These are phyloP conservation scores for Atethmia centrago DNA, from an alignment of 2,888 invertebrate species.

Conservation along the genomic window DNA sequence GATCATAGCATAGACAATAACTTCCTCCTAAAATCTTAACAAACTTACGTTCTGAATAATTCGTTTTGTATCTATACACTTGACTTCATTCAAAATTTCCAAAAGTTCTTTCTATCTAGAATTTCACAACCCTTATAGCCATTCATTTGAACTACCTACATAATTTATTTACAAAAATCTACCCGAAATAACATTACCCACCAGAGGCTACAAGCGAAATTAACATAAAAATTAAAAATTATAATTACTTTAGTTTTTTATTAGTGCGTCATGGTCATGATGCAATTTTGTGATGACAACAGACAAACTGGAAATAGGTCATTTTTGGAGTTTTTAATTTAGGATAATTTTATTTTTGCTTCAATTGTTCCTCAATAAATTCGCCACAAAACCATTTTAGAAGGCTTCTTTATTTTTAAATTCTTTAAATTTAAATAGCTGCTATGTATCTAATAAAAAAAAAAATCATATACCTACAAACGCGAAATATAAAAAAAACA, in stretches of 20 bases:
- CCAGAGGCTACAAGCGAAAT: slow-evolving; percentile 22
- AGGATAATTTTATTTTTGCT: not conserved
- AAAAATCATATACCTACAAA: no score
- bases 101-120: slow-evolving; percentile 59
- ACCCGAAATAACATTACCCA: slow-evolving; percentile 26
- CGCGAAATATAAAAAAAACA: not conserved
- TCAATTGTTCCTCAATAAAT: slow-evolving; percentile 18
- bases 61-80: slow-evolving; percentile 57
- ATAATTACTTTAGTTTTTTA: not conserved
- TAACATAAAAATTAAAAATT: slow-evolving; percentile 31
- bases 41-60: slow-evolving; percentile 57
- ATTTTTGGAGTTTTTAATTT: slow-evolving; percentile 4
- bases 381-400: not conserved
- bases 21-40: slow-evolving; percentile 32
- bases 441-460: not conserved
- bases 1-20: slow-evolving; percentile 53
- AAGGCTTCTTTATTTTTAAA: not conserved
- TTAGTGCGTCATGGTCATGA: slow-evolving; percentile 32
- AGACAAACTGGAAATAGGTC: slow-evolving; percentile 23
- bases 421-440: slow-evolving; percentile 37
- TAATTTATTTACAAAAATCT: slow-evolving; percentile 42
- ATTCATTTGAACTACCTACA: slow-evolving; percentile 49
- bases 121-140: slow-evolving; percentile 67
- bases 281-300: slow-evolving; percentile 42
- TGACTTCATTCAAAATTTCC: slow-evolving; percentile 45